These are phyloP conservation scores for Mandrillus leucophaeus DNA, from an alignment of 2,113 vertebrate species.

Conservation along the genomic window DNA sequence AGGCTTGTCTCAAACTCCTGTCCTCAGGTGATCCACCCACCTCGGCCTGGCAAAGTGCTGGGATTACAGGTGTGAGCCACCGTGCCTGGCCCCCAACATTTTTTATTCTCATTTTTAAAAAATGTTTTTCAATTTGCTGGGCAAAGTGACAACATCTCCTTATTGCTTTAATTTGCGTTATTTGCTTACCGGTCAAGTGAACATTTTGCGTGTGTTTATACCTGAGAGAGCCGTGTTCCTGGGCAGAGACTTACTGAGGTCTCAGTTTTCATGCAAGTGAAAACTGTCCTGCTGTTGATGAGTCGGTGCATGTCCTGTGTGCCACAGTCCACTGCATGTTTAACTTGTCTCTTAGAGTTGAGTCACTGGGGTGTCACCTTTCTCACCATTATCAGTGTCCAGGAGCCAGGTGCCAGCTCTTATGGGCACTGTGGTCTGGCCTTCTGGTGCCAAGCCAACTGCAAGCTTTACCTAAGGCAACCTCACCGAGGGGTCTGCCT, in stretches of 20 bases:
- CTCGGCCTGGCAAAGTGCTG: too few relatives aligned
- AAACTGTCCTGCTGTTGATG: not conserved
- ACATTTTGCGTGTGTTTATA: not conserved
- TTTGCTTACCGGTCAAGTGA: fast-evolving
- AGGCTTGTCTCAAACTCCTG: too few relatives aligned
- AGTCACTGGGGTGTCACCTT: slow-evolving; percentile 63
- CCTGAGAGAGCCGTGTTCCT: not conserved
- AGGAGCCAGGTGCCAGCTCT: slow-evolving; percentile 26
- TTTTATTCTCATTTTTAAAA: not conserved
- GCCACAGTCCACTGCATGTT: slow-evolving; percentile 68
- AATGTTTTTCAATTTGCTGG: not conserved
- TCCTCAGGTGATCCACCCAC: too few relatives aligned
- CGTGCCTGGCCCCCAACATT: too few relatives aligned
- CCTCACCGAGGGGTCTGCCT: not conserved
- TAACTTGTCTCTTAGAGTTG: slow-evolving; percentile 70
- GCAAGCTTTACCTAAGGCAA: not conserved
- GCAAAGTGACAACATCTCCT: not conserved
- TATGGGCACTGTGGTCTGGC: fast-evolving
- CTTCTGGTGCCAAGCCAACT: fast-evolving
- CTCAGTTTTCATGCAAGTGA: not conserved
- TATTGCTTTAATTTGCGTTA: not conserved
- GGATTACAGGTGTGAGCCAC: too few relatives aligned
- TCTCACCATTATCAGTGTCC: not conserved
- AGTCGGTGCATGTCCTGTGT: slow-evolving; percentile 36
- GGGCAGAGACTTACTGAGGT: not conserved